Evolutionary conservation across 1,140 invertebrate species (phyloP).

Genomic region (Phymorhynchus buccinoides): DNA sequence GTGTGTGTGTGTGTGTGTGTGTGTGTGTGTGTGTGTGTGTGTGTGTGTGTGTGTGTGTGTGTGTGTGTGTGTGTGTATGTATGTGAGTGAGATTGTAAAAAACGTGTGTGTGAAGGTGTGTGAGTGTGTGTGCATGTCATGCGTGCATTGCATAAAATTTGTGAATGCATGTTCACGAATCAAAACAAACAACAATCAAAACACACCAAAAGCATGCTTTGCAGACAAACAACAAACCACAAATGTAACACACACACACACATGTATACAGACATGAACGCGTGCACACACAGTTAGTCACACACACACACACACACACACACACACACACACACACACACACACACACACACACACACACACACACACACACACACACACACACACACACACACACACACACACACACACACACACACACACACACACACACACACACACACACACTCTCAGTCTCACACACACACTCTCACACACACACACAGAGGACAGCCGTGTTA

Average conservation of each 20-base stretch:
- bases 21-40: background rate
- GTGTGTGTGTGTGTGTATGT: conserved; percentile 1
- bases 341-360: conserved; percentile 24
- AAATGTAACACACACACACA: conserved; percentile 18
- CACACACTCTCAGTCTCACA: background rate
- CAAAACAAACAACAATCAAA: no score
- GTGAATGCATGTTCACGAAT: no score
- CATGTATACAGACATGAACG: background rate
- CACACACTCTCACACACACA: conserved; percentile 25
- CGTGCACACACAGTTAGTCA: no score
- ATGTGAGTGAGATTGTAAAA: background rate
- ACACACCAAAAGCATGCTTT: no score
- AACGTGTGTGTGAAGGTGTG: background rate
- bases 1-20: background rate
- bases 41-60: background rate
- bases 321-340: background rate
- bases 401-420: conserved; percentile 13
- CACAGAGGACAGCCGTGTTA: background rate
- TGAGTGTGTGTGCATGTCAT: background rate
- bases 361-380: conserved; percentile 26
- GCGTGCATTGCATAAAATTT: background rate
- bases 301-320: conserved; percentile 31
- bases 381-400: conserved; percentile 8
- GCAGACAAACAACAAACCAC: background rate
- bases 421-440: conserved; percentile 22